Base-by-base conservation (phyloP, 2,113 vertebrate genomes). In the Jaculus jaculus region DNA sequence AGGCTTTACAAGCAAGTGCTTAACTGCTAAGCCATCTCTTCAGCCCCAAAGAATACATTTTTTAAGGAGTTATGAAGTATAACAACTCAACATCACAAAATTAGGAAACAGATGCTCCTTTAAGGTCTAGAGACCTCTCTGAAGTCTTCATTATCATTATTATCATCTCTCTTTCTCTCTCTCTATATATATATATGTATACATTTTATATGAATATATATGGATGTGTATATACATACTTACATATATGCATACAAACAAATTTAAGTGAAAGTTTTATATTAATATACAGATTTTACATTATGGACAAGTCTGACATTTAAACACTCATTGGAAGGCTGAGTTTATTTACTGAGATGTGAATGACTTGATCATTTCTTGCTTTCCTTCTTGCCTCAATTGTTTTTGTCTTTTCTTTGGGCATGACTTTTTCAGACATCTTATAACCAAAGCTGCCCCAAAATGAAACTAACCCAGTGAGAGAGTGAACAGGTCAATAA, bases 401-500 rank as follows among this genome's bases (percentile, higher is more conserved):
- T 63, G 39, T 75, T 32, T 7, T 88, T n/a, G 21, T 77, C n/a
- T 47, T 82, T 74, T 66, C 5, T n/a, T 69, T 84, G 78, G 39
- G 15, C 37, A 37, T 89, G 54, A 54, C 54, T 54, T 54, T 54
- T 54, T 72, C n/a, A 30, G 69, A 23, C 26, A 66, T 77, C 73
- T 4, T 73, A 93, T 34, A 13, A 68, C 30, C 82, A 80, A 2
- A 71, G 20, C 4, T 32, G 72, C 66, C 89, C 83, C 90, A 72
- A 79, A 84, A 84, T 30, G 93, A 87, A 97, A 69, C 21, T 24
- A 72, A 39, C n/a, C 91, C 81, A 84, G 26, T 66, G 32, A 10
- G 54, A 17, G 72, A 84, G 26, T 69, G 32, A 10, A 54, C 12
- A 72, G 32, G 92, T 86, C n/a, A 71, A 60, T 94, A 73, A 60